These are phyloP conservation scores for Halictus quadricinctus DNA, from an alignment of 2,888 invertebrate genomes.

Conservation along the genomic window DNA sequence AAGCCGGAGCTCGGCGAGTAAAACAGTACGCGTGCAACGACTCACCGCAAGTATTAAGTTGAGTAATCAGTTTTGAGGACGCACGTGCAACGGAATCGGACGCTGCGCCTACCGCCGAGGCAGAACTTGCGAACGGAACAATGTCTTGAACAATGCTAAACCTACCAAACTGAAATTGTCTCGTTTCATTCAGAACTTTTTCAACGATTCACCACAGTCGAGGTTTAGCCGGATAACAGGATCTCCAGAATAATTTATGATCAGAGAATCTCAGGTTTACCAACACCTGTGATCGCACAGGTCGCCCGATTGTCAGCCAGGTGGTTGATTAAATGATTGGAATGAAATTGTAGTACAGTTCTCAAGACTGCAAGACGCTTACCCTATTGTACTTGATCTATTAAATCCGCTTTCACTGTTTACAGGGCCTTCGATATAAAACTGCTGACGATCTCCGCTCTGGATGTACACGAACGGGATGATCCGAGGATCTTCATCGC, in stretches of 20 bases:
- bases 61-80: slow-evolving; percentile 34
- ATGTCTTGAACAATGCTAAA: not conserved
- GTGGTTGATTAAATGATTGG: not conserved
- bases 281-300: not conserved
- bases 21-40: slow-evolving; percentile 43
- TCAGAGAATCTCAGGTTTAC: not conserved
- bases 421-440: slow-evolving; percentile 29
- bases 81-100: slow-evolving; percentile 16
- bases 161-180: too few relatives aligned
- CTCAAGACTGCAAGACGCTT: slow-evolving; percentile 35
- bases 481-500: slow-evolving; percentile 33
- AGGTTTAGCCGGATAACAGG: not conserved
- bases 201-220: too few relatives aligned
- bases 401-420: slow-evolving; percentile 51
- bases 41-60: slow-evolving; percentile 38
- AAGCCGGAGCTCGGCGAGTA: slow-evolving; percentile 42
- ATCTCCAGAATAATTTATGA: not conserved
- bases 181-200: too few relatives aligned
- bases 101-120: not conserved
- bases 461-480: slow-evolving; percentile 42
- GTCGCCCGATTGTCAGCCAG: not conserved
- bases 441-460: slow-evolving; percentile 41
- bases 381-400: slow-evolving; percentile 52
- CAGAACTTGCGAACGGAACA: not conserved
- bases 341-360: slow-evolving; percentile 8